Base-by-base conservation (phyloP, 2,113 vertebrate genomes). In the Callospermophilus lateralis region DNA sequence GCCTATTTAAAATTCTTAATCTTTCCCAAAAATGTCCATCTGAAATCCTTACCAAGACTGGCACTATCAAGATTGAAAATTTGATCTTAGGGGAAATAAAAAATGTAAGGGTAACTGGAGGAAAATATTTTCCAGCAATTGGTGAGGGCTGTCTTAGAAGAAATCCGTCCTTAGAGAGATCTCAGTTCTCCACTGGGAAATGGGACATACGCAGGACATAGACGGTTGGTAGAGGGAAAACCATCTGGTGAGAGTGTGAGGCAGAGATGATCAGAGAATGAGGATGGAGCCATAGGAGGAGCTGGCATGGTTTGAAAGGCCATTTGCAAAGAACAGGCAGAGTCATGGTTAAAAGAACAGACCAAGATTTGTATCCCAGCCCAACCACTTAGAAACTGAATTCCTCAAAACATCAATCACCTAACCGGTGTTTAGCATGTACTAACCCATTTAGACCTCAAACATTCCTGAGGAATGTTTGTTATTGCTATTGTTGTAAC, bases 141-240 rank as follows among this genome's bases (percentile, higher is more conserved):
- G 4, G 20, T n/a, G 13, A 73, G 58, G 19, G 28, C 4, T 30
- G 0, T 55, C 72, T 32, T 51, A 65, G 68, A 78, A 53, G 26
- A 51, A 24, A 39, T 7, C 3, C 19, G 26, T 74, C 10, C 20
- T n/a, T 34, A 42, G 17, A 51, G 30, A 28, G 51, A n/a, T 11
- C 61, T 67, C 22, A 61, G 65, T 37, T 79, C 34, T 58, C 11
- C 39, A 45, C 81, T 32, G 42, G 55, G 16, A 55, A 65, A 45
- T 0, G 2, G 53, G 32, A 12, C 9, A 3, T 1, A 53, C 13
- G 39, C n/a, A 63, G 20, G 0, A 20, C 16, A 51, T 51, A 37
- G 30, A 19, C 26, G 24, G 12, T 5, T 68, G 20, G 28, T 0
- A 34, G 17, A 8, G 48, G 8, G 51, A 73, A 53, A 51, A 28